A percentile compares a stretch with the other conserved stretches of the same genome.
phyloP scores from a whole-genome alignment of 2,888 invertebrate genomes.

The Idaea aversata region DNA sequence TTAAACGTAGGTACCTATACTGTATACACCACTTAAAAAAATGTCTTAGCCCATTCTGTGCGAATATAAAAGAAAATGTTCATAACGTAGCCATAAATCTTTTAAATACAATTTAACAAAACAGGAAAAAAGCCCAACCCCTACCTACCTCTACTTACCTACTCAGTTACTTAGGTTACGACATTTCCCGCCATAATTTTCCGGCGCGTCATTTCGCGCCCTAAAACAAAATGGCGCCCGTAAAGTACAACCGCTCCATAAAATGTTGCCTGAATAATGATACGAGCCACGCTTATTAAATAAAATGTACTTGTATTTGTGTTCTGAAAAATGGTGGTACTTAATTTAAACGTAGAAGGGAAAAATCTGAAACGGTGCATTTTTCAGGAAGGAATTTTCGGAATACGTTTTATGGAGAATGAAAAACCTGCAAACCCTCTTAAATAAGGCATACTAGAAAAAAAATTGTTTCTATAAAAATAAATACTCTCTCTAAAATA shows the following conservation, averaged over 20 bases:
- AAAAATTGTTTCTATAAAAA: too few species aligned
- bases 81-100: background rate
- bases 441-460: too few species aligned
- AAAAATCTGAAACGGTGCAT: background rate
- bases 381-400: background rate
- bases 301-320: background rate
- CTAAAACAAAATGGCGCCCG: slow-evolving; percentile 23
- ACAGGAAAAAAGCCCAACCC: background rate
- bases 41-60: background rate
- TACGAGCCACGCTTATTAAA: background rate
- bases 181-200: slow-evolving; percentile 44
- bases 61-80: background rate
- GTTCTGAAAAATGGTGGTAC: background rate
- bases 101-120: background rate
- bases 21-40: background rate
- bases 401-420: too few species aligned
- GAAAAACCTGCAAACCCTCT: too few species aligned
- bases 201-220: slow-evolving; percentile 37
- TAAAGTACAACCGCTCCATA: background rate
- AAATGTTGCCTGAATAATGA: background rate
- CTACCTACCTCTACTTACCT: slow-evolving; percentile 1
- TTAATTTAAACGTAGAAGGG: background rate
- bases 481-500: too few species aligned
- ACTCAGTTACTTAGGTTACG: slow-evolving; percentile 11
- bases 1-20: background rate